phyloP scores from a whole-genome alignment of 2,797 vertebrate genomes.

The Paramormyrops hopkinsi region DNA sequence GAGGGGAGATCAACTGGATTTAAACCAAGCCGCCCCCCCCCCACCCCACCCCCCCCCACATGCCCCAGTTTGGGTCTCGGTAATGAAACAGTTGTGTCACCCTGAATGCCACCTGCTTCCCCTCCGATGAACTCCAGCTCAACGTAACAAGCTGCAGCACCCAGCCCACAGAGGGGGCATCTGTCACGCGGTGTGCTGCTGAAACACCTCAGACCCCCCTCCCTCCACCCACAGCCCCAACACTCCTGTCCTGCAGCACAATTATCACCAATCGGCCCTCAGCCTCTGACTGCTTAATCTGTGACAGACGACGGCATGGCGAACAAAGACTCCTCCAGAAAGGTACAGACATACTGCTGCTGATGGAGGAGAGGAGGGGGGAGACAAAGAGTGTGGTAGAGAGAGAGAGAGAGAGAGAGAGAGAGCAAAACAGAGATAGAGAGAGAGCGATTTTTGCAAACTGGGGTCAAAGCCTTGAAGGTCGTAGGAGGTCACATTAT shows the following conservation, averaged over 20 bases:
- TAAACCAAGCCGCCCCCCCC: not conserved
- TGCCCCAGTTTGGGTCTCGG: not conserved
- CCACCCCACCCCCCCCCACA: not conserved
- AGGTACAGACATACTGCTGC: not conserved
- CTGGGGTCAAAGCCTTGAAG: constrained; percentile 12
- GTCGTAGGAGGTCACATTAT: constrained; percentile 9
- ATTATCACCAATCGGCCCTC: constrained; percentile 1
- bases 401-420: not conserved
- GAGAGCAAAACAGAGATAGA: not conserved
- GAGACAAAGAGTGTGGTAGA: not conserved
- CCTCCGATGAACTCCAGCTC: not conserved
- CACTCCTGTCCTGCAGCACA: not conserved
- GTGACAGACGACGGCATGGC: constrained; percentile 4
- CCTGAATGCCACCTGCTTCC: constrained; percentile 19
- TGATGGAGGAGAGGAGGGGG: not conserved
- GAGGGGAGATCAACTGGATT: not conserved
- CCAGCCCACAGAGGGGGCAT: not conserved
- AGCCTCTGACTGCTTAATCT: constrained; percentile 14
- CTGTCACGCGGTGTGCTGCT: not conserved
- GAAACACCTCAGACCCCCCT: not conserved
- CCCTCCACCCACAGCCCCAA: not conserved
- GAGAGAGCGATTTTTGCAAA: not conserved
- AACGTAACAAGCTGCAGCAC: not conserved
- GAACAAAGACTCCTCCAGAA: not conserved
- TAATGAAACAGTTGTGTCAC: not conserved